Conservation (phyloP, 2,888 invertebrate genomes). For the Dexiosoma caninum region DNA sequence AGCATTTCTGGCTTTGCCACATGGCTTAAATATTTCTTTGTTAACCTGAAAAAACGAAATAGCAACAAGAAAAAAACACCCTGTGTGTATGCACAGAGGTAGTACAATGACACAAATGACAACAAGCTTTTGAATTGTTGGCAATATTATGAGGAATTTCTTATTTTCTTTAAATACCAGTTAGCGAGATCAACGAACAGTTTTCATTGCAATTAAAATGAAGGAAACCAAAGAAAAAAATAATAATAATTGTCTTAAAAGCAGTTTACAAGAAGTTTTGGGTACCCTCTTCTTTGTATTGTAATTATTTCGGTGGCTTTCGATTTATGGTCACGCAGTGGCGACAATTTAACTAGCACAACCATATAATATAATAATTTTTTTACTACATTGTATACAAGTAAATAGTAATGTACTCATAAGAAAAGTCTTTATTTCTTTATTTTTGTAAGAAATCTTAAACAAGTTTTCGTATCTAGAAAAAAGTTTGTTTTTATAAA, state of each 20-base stretch:
- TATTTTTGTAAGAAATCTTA: too few species aligned
- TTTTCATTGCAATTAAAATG: not conserved
- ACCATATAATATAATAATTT: too few species aligned
- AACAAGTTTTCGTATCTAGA: too few species aligned
- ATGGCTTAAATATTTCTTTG: too few species aligned
- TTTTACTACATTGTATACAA: too few species aligned
- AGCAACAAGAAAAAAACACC: not conserved
- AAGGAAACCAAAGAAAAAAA: not conserved
- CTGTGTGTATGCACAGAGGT: not conserved
- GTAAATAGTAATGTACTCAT: too few species aligned
- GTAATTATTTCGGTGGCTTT: not conserved
- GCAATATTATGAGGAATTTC: conserved; percentile 47
- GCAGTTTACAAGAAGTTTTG: not conserved
- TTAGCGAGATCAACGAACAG: not conserved
- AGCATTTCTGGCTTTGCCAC: too few species aligned
- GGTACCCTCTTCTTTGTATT: not conserved
- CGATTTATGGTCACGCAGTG: not conserved
- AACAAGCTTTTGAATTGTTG: conserved; percentile 29
- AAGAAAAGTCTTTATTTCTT: not conserved
- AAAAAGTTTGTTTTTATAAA: too few species aligned
- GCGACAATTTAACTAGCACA: too few species aligned
- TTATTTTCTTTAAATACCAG: not conserved
- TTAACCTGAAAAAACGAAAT: too few species aligned
- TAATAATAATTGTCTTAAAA: not conserved
- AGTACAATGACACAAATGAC: conserved; percentile 14